Evolutionary conservation across 2,888 invertebrate genomes (phyloP), one percentile per base, ranked within the genome.

Genomic region (Leptogaster cylindrica): DNA sequence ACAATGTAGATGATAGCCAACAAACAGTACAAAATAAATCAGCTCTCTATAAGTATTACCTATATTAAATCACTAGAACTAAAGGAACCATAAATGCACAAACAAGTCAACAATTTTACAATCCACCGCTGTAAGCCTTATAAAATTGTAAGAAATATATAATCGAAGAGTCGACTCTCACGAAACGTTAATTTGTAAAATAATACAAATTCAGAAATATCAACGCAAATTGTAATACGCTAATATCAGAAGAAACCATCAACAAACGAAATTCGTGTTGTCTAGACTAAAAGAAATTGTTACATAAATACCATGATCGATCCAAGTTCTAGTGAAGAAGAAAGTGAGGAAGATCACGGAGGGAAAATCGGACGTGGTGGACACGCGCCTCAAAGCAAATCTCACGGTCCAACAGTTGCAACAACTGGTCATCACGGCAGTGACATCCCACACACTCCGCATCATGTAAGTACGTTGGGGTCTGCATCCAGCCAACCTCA

Each of bases 251-350:
- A 46, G 16, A 46, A 16, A 46, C 20, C 10, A 27, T 14, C 14
- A 41, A n/a, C n/a, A 50, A 27, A 50, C n/a, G 14, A 36, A 36
- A 12, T 39, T 6, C 20, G 5, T 7, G 12, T 58, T 39, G 12
- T 39, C 18, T 23, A 39, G n/a, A 58, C 16, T 10, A 18, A n/a
- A 55, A 20, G 3, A 63, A 33, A n/a, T n/a, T n/a, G n/a, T n/a
- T n/a, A n/a, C n/a, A n/a, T n/a, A 64, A 64, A 16, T 31, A 69
- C 55, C 72, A 95, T 96, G 96, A 94, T 96, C 81, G 95, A 95
- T 81, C 95, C 95, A 73, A 95, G 95, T 82, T 95, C 95, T 74
- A 95, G 95, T 71, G 96, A 96, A 82, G 95, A 95, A 82, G 95
- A 96, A 79, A 93, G 90, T 74, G 95, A 95, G 74, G 95, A 94